These are phyloP conservation scores for Dendrophyllia cribrosa DNA, from an alignment of 64 coral and sea anemone species.

Conservation along the genomic window DNA sequence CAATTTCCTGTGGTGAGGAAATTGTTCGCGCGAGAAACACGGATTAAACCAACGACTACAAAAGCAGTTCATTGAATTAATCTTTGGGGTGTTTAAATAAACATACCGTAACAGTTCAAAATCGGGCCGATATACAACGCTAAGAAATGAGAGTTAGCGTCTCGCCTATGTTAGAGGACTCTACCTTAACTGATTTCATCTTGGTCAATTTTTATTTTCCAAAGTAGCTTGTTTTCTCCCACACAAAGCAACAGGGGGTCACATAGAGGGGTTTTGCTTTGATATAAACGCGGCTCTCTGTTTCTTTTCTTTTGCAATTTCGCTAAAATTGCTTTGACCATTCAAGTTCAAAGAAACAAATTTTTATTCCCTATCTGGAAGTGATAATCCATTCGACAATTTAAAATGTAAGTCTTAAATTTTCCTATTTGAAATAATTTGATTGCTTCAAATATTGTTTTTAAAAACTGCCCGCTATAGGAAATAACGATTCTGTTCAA, in stretches of 20 bases:
- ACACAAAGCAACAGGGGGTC: background rate
- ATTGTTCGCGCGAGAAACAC: background rate
- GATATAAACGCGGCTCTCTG: background rate
- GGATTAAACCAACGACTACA: background rate
- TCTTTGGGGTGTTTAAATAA: background rate
- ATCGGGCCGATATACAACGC: background rate
- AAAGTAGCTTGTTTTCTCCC: background rate
- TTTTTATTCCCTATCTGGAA: background rate
- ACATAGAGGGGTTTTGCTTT: background rate
- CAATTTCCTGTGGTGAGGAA: background rate
- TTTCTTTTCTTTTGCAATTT: background rate
- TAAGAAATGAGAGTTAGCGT: background rate
- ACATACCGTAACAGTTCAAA: slow-evolving; percentile 3
- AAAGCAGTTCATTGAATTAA: slow-evolving; percentile 26
- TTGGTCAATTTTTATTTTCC: too few species aligned
- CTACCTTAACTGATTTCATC: background rate
- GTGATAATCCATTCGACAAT: too few species aligned
- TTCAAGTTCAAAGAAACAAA: background rate
- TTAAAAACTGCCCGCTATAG: too few species aligned
- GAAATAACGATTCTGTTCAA: too few species aligned
- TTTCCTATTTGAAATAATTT: too few species aligned
- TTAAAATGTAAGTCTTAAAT: too few species aligned
- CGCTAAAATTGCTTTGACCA: background rate
- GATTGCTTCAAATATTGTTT: too few species aligned
- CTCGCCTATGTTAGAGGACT: background rate